Evolutionary conservation across 2,888 invertebrate species (phyloP).

Genomic region (Cordilura impudica): DNA sequence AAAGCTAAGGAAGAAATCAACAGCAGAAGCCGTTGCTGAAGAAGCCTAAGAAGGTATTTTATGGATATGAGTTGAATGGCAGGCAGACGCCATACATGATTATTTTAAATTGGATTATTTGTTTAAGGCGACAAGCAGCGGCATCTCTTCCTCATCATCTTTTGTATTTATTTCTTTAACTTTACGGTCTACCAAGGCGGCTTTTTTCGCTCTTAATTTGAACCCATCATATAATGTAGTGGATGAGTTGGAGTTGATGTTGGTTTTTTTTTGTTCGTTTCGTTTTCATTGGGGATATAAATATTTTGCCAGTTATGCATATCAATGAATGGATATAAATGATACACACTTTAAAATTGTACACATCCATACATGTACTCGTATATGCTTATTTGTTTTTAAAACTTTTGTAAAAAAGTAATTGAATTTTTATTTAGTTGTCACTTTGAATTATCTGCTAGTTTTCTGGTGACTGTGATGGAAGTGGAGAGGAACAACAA

Average conservation of each 20-base stretch:
- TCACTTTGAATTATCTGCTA: slow-evolving; percentile 22
- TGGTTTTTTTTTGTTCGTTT: slow-evolving; percentile 11
- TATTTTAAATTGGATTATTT: slow-evolving; percentile 66
- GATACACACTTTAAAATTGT: slow-evolving; percentile 42
- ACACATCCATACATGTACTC: background rate
- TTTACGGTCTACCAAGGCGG: slow-evolving; percentile 27
- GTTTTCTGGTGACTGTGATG: slow-evolving; percentile 32
- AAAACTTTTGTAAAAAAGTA: slow-evolving; percentile 27
- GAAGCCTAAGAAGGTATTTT: slow-evolving; percentile 13
- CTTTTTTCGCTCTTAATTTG: slow-evolving; percentile 12
- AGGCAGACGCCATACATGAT: slow-evolving; percentile 62
- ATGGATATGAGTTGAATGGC: slow-evolving; percentile 38
- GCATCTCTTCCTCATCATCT: slow-evolving; percentile 52
- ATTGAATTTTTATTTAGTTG: slow-evolving; percentile 44
- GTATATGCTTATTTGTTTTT: slow-evolving; percentile 19
- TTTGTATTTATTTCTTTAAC: slow-evolving; percentile 21
- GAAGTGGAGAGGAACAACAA: slow-evolving; percentile 1
- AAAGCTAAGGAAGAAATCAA: background rate
- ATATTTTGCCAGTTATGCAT: slow-evolving; percentile 56
- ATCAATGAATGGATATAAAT: slow-evolving; percentile 44
- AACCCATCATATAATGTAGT: slow-evolving; percentile 4
- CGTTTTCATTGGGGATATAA: slow-evolving; percentile 14
- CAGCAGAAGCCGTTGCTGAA: background rate
- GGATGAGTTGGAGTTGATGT: slow-evolving; percentile 23
- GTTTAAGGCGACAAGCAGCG: slow-evolving; percentile 59